Conservation (phyloP, 2,797 vertebrate species). For the Sus cebifrons region DNA sequence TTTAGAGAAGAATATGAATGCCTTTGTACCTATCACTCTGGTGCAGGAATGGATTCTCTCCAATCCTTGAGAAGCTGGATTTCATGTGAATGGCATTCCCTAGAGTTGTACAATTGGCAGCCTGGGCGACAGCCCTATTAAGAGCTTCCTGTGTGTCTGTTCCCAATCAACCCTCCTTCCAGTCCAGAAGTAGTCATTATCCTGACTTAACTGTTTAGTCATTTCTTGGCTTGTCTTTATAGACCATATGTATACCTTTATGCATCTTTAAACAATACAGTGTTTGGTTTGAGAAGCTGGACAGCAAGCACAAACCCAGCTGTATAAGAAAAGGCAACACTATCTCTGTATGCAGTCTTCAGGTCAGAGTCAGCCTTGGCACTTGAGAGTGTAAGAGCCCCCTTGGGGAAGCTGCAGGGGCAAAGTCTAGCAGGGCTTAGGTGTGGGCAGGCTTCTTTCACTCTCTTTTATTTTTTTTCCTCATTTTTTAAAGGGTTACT, state of each 20-base stretch:
- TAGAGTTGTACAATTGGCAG: background rate
- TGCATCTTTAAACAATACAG: background rate
- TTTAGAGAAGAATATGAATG: background rate
- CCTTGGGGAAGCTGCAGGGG: background rate
- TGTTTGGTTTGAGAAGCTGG: background rate
- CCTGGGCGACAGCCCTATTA: background rate
- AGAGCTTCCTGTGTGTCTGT: background rate
- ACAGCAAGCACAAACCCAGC: background rate
- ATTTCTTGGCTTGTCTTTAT: background rate
- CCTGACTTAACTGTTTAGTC: background rate
- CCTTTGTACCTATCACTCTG: background rate
- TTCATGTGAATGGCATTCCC: background rate
- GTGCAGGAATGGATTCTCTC: background rate
- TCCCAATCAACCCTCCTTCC: background rate
- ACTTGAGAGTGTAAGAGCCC: background rate
- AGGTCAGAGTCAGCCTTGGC: background rate
- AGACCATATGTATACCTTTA: background rate
- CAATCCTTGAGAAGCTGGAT: background rate
- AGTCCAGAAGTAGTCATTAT: background rate
- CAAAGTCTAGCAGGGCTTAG: background rate
- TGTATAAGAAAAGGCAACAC: background rate
- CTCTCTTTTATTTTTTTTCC: too few species aligned
- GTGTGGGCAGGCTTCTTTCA: background rate
- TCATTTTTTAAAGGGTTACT: too few species aligned
- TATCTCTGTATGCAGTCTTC: background rate